A percentile compares a stretch with the other conserved stretches of the same genome.
These are phyloP conservation scores for Bombus fervidus DNA, from an alignment of 1,140 invertebrate genomes.

Conservation along the genomic window DNA sequence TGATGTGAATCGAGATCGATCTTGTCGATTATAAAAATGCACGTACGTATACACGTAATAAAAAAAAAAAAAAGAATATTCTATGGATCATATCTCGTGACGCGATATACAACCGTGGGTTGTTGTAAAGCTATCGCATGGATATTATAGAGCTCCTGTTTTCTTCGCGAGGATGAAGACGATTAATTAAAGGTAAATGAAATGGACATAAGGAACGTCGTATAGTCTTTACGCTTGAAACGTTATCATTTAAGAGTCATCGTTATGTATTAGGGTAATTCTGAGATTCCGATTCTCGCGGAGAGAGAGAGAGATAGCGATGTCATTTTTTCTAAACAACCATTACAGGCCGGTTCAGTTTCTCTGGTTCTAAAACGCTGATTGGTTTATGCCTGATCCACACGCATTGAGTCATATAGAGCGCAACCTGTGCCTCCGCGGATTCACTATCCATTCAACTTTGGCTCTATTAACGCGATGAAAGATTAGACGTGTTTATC, in stretches of 20 bases:
- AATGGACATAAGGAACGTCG: slow-evolving; percentile 1
- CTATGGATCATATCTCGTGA: slow-evolving; percentile 62
- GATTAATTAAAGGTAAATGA: not conserved
- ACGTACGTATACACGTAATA: not conserved
- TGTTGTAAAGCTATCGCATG: slow-evolving; percentile 27
- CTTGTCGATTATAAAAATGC: slow-evolving; percentile 34
- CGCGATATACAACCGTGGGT: slow-evolving; percentile 23
- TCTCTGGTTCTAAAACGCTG: slow-evolving; percentile 37
- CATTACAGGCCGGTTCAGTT: slow-evolving; percentile 30
- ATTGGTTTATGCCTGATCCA: slow-evolving; percentile 57
- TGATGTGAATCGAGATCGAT: slow-evolving; percentile 30
- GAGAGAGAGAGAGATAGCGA: slow-evolving; percentile 8
- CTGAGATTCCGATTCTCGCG: slow-evolving; percentile 13
- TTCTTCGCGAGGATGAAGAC: not conserved
- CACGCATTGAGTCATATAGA: slow-evolving; percentile 12
- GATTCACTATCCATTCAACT: not conserved
- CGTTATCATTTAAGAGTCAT: slow-evolving; percentile 46
- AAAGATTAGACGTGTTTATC: not conserved
- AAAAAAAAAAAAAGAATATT: slow-evolving; percentile 15
- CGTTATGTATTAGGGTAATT: slow-evolving; percentile 36
- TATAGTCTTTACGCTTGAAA: slow-evolving; percentile 55
- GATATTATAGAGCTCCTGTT: slow-evolving; percentile 36
- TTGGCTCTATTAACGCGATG: not conserved
- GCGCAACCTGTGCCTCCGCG: slow-evolving; percentile 29
- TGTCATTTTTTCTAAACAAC: not conserved